These are phyloP conservation scores for Phoenicopterus ruber DNA, from an alignment of 2,113 vertebrate genomes.

Conservation along the genomic window DNA sequence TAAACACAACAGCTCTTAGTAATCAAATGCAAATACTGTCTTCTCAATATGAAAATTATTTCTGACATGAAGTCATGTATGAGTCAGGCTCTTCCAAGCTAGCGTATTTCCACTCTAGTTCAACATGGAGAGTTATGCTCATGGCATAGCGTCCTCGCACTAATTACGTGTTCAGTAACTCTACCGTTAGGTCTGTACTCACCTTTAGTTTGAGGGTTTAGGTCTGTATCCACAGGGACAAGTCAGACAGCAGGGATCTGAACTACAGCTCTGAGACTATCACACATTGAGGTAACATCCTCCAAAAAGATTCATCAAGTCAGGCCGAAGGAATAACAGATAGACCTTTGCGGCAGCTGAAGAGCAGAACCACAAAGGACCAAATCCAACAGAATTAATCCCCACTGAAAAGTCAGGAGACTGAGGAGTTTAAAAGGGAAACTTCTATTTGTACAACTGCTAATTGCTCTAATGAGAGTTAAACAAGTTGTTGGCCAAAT, in stretches of 20 bases:
- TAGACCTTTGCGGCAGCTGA: not conserved
- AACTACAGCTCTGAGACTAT: not conserved
- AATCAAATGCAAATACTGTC: slow-evolving; percentile 27
- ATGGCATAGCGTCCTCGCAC: accelerated
- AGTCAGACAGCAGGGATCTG: not conserved
- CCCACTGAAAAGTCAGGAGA: not conserved
- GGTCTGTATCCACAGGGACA: not conserved
- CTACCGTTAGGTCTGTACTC: not conserved
- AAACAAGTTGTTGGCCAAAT: not conserved
- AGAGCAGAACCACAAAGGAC: not conserved
- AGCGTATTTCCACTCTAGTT: not conserved
- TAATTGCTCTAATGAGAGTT: not conserved
- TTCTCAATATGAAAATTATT: slow-evolving; percentile 32
- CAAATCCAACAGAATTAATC: not conserved
- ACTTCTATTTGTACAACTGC: not conserved
- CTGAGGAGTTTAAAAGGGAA: not conserved
- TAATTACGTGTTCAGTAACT: not conserved
- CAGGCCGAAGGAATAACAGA: not conserved
- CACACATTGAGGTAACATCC: not conserved
- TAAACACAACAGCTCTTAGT: slow-evolving; percentile 27
- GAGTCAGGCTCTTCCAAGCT: not conserved
- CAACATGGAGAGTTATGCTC: not conserved
- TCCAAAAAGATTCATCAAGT: not conserved
- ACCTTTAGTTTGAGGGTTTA: not conserved
- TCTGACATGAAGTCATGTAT: not conserved